Evolutionary conservation across 1,140 invertebrate genomes (phyloP).

Genomic region (Drosophila malerkotliana): DNA sequence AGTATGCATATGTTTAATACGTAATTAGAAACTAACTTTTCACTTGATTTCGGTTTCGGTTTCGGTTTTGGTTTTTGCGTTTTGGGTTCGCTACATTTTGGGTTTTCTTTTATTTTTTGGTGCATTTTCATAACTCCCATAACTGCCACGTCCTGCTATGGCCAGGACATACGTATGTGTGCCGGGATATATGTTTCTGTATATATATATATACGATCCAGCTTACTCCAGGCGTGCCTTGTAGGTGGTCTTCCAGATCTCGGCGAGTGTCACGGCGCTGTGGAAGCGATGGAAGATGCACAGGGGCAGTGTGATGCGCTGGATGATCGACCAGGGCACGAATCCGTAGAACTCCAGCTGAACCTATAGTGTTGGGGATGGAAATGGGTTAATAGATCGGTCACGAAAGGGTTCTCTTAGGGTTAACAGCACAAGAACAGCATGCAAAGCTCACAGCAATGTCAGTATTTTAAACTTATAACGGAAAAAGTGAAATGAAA

Average conservation of each 20-base stretch:
- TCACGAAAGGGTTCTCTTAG: neutral
- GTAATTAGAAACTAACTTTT: slow-evolving; percentile 77
- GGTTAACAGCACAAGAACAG: slow-evolving; percentile 12
- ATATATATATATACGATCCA: neutral
- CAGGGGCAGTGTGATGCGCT: slow-evolving; percentile 95
- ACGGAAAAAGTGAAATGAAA: neutral
- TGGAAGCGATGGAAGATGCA: slow-evolving; percentile 99
- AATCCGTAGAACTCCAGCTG: slow-evolving; percentile 97
- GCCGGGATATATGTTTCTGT: neutral
- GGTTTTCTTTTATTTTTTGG: slow-evolving; percentile 47
- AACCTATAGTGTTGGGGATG: slow-evolving; percentile 82
- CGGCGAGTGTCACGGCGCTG: slow-evolving; percentile 97
- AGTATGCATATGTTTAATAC: slow-evolving; percentile 63
- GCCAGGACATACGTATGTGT: slow-evolving; percentile 4
- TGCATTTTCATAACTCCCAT: slow-evolving; percentile 58
- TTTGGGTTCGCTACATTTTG: slow-evolving; percentile 58
- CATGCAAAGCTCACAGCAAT: slow-evolving; percentile 16
- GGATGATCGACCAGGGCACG: slow-evolving; percentile 96
- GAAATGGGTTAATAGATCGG: neutral
- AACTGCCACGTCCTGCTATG: slow-evolving; percentile 2
- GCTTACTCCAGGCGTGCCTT: slow-evolving; percentile 93
- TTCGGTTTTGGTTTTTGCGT: slow-evolving; percentile 60
- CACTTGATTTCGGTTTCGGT: slow-evolving; percentile 61
- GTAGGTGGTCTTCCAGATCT: slow-evolving; percentile 99
- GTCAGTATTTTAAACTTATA: too few relatives aligned